Base-by-base conservation (phyloP, 1,140 invertebrate species). In the Micrasema minimum region DNA sequence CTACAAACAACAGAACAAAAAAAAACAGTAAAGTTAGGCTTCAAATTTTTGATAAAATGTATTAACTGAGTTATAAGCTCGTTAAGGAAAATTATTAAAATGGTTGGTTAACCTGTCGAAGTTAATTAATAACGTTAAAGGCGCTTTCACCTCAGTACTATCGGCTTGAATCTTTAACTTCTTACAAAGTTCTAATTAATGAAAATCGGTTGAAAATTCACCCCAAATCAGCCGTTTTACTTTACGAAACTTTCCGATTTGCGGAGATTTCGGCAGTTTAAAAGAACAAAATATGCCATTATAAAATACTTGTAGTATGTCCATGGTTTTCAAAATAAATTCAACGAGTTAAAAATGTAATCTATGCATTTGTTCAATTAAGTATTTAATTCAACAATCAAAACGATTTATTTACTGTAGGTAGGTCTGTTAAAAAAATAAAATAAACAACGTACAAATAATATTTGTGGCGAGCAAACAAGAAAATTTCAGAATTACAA, bases 151-250 rank as follows among this genome's bases (percentile, higher is more conserved):
- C 59, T 45, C 59, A 64, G 43, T 23, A 20, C 59, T 64, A 64
- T 64, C 59, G 38, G 22, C 59, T 64, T 12, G 43, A 64, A 46
- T 46, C 43, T 45, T 64, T 46, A 64, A 64, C 59, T 64, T 64
- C 59, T 64, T 46, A 22, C 41, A 46, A 64, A 64, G 59, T 64
- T 64, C 59, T 64, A 64, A 64, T 64, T 64, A 64, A 64, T 64
- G 59, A 64, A 64, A 64, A 64, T 64, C 59, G 59, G 18, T 64
- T 46, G 59, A 14, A 22, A 64, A 64, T 64, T 46, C 45, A 26
- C 22, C 7, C 41, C 4, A 31, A 64, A 64, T 64, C 43, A 20
- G 59, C 59, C 26, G 35, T 59, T 59, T 59, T 59, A 59, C 35
- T 59, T 38, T 38, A 38, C 38, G 12, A 59, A 59, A 59, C 55